Evolutionary conservation across 2,888 invertebrate genomes (phyloP).

Genomic region (Caenorhabditis uteleia): DNA sequence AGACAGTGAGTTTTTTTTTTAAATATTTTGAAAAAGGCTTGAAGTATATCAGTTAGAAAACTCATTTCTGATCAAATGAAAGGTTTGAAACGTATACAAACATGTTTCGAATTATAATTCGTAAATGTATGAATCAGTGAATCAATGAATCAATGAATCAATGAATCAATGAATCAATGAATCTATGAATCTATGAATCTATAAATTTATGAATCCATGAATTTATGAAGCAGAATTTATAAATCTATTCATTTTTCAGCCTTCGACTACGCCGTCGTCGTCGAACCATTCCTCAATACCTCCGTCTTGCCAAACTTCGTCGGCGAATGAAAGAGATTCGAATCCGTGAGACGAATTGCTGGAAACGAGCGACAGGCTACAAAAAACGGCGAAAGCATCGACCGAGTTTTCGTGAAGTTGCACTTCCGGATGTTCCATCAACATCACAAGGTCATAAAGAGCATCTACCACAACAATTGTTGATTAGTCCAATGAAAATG

Average conservation of each 20-base stretch:
- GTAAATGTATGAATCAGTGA: no score
- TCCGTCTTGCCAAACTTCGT: constrained; percentile 6
- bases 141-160: no score
- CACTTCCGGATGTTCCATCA: no score
- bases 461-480: no score
- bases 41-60: no score
- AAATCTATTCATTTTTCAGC: neutral
- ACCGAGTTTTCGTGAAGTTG: neutral
- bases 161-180: no score
- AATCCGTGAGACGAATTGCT: neutral
- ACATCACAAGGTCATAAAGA: no score
- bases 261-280: constrained; percentile 7
- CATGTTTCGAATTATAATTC: no score
- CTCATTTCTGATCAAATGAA: constrained; percentile 9
- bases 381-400: neutral
- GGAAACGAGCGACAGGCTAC: neutral
- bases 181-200: no score
- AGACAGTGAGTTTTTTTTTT: neutral
- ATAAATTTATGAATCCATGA: no score
- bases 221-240: neutral
- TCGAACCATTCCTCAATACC: constrained; percentile 8
- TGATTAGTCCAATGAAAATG: neutral
- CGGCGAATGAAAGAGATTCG: neutral
- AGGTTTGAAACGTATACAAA: no score
- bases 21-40: neutral